phyloP scores from a whole-genome alignment of 2,113 vertebrate genomes.

The Telmatochromis brichardi region DNA sequence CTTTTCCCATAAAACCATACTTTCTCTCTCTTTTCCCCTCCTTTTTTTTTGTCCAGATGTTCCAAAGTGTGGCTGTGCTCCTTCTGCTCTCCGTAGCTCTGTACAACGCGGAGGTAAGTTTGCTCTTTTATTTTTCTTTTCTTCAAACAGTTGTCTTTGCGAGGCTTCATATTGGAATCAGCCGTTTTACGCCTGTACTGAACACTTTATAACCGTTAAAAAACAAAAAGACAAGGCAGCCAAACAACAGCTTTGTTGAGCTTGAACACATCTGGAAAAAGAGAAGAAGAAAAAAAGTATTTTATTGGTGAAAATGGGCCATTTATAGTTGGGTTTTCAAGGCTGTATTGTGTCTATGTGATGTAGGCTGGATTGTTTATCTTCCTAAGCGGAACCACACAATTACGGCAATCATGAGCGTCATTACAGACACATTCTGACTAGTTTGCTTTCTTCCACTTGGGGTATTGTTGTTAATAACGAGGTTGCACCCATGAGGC shows the following conservation, averaged over 20 bases:
- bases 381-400: neutral
- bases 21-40: neutral
- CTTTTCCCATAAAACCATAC: neutral
- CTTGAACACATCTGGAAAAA: constrained; percentile 25
- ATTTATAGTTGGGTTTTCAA: neutral
- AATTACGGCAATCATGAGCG: neutral
- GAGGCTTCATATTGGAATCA: neutral
- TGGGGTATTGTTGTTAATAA: too few species aligned
- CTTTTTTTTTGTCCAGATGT: constrained; percentile 65
- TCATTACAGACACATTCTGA: neutral
- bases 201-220: neutral
- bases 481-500: neutral
- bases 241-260: neutral
- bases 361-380: neutral
- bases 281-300: neutral
- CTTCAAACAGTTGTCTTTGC: neutral
- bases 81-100: constrained; percentile 55
- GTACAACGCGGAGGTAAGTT: constrained; percentile 68
- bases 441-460: neutral
- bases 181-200: neutral
- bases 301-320: neutral
- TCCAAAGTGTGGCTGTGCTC: constrained; percentile 53
- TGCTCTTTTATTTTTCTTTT: neutral
- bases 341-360: neutral
- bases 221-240: neutral